Percentiles rank a stretch among this genome's conserved stretches.
These are phyloP conservation scores for Amniataba percoides DNA, from an alignment of 2,797 vertebrate genomes.

Conservation along the genomic window DNA sequence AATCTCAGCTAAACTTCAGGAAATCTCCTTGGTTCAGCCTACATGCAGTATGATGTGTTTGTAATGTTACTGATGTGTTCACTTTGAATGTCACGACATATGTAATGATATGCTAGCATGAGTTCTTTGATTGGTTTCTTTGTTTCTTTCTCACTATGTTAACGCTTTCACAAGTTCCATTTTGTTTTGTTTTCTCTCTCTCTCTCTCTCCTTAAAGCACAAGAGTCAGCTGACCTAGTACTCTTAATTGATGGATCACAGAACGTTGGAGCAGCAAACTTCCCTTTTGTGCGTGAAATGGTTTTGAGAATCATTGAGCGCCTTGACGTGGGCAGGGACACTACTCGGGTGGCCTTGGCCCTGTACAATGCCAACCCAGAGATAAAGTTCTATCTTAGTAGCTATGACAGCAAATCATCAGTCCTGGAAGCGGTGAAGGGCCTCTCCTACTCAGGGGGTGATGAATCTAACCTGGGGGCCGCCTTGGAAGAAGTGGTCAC, in stretches of 20 bases:
- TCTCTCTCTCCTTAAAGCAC: conserved; percentile 85
- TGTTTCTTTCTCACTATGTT: conserved; percentile 87
- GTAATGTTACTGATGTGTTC: conserved; percentile 88
- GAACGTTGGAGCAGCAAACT: conserved; percentile 95
- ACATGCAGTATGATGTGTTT: conserved; percentile 95
- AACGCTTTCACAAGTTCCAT: conserved; percentile 94
- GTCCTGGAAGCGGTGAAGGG: conserved; percentile 90
- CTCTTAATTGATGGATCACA: conserved; percentile 99
- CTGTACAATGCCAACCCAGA: conserved; percentile 89
- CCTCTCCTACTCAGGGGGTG: conserved; percentile 88
- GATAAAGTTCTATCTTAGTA: conserved; percentile 92
- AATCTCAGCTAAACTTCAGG: background rate
- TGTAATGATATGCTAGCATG: conserved; percentile 87
- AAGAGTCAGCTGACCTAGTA: conserved; percentile 97
- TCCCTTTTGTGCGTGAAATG: conserved; percentile 92
- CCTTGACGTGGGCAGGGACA: conserved; percentile 91
- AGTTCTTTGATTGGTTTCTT: conserved; percentile 69
- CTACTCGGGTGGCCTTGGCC: conserved; percentile 92
- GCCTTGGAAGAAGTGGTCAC: conserved; percentile 92
- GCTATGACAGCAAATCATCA: conserved; percentile 87
- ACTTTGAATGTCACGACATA: conserved; percentile 89
- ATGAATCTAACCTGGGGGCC: conserved; percentile 91
- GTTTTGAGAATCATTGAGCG: conserved; percentile 93
- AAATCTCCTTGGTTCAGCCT: conserved; percentile 88
- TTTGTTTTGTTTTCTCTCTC: conserved; percentile 85